These are phyloP conservation scores for Cyclophora albipunctata DNA, from an alignment of 2,888 invertebrate species.

Conservation along the genomic window DNA sequence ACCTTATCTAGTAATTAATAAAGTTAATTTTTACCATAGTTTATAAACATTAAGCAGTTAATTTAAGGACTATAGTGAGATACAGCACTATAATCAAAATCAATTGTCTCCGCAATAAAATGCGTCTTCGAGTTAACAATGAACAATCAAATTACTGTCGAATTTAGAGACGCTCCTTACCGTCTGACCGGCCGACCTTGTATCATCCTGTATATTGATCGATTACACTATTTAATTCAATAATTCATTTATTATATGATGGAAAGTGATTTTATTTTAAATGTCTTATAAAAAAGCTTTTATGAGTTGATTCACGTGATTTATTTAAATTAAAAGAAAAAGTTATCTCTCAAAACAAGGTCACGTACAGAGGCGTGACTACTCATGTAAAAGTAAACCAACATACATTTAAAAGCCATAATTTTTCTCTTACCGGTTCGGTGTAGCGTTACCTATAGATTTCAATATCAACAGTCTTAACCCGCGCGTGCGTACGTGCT, in stretches of 20 bases:
- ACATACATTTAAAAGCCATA: constrained; percentile 18
- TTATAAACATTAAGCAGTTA: no score
- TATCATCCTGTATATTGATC: constrained; percentile 14
- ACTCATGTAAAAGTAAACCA: constrained; percentile 19
- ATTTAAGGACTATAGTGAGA: no score
- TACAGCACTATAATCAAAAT: constrained; percentile 11
- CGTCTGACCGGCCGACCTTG: constrained; percentile 41
- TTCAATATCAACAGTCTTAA: constrained; percentile 75
- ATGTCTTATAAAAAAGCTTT: no score
- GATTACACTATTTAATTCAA: constrained; percentile 4
- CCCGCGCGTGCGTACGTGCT: constrained; percentile 69
- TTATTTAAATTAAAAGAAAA: no score
- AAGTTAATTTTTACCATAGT: no score
- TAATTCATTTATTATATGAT: no score
- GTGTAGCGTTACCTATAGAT: constrained; percentile 67
- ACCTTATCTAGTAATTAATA: no score
- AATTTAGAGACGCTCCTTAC: constrained; percentile 31
- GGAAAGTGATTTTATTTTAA: no score
- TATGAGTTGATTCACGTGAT: no score
- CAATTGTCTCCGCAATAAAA: constrained; percentile 63
- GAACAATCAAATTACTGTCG: constrained; percentile 69
- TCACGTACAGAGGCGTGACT: constrained; percentile 4
- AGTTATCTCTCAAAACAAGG: no score
- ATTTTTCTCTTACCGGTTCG: constrained; percentile 38
- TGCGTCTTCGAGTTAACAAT: constrained; percentile 59